Base-by-base conservation (phyloP, 2,888 invertebrate genomes). In the Lycaena phlaeas region DNA sequence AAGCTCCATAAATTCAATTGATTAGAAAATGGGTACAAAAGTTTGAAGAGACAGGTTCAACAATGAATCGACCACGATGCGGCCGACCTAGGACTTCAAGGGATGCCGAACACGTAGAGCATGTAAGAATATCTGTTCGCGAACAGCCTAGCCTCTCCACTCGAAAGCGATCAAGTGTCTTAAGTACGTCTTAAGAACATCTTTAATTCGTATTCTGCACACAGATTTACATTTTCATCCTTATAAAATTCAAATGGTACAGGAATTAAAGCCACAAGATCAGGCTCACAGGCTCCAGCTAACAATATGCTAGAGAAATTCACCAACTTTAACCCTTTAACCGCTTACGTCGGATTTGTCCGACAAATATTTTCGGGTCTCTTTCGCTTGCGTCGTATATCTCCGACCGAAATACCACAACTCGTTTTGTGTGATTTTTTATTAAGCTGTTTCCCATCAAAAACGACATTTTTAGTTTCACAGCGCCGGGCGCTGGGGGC, bases 221-320 rank as follows among this genome's bases (percentile, higher is more conserved):
- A n/a, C n/a, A n/a, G n/a, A n/a, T n/a, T n/a, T n/a, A n/a, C n/a
- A n/a, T n/a, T n/a, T n/a, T n/a, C n/a, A 44, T 41, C 37, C 41
- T 1, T 47, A 51, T 38, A 53, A 51, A 48, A 50, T 48, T 42
- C 42, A 50, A 17, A 44, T 51, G 44, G 49, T 49, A 44, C 51
- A 51, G 46, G 49, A 49, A 41, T 49, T 51, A 36, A 50, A 52
- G 50, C 49, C 50, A 38, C 47, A 47, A 39, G 36, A 26, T 9
- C 26, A 25, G 6, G n/a, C 25, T 2, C 25, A 11, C 14, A 36
- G 36, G 4, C 14, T 27, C 11, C 17, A 27, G n/a, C 27, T 9
- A 38, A 31, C n/a, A 22, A 27, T n/a, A n/a, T n/a, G n/a, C n/a
- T n/a, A n/a, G n/a, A n/a, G 11, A 9, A 28, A 4, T 34, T 42